A percentile compares a stretch with the other conserved stretches of the same genome.
Conservation (phyloP, 23 tunicate genomes). For the Halocynthia roretzi region DNA sequence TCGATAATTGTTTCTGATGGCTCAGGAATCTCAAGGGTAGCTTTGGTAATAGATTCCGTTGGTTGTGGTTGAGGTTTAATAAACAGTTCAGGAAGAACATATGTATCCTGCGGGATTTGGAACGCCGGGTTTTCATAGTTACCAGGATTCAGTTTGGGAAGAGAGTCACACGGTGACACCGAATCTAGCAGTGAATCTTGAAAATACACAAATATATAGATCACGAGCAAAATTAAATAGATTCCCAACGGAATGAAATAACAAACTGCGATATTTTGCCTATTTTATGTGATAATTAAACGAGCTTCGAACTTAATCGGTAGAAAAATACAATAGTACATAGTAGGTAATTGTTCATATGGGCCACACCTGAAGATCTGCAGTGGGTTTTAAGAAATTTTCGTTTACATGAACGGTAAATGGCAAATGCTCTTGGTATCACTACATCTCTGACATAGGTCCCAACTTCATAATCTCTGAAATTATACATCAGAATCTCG, state of each 20-base stretch:
- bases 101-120: not conserved
- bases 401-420: conserved; percentile 22
- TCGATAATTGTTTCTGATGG: not conserved
- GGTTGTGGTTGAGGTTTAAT: not conserved
- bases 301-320: no score
- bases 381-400: no score
- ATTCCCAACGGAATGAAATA: no score
- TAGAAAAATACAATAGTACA: no score
- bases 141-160: not conserved
- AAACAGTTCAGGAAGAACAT: not conserved
- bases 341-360: no score
- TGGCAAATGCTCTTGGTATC: conserved; percentile 63
- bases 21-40: not conserved
- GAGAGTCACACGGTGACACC: not conserved
- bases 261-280: no score
- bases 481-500: not conserved
- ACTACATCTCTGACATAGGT: conserved; percentile 52
- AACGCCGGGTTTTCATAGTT: not conserved
- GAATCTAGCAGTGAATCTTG: conserved; percentile 1
- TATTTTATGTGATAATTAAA: no score
- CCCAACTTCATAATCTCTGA: conserved; percentile 60
- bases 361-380: no score
- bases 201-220: not conserved
- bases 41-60: not conserved
- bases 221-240: no score